Percentiles rank a stretch among this genome's conserved stretches.
phyloP scores from a whole-genome alignment of 2,797 vertebrate genomes.

The Siniperca obscura region DNA sequence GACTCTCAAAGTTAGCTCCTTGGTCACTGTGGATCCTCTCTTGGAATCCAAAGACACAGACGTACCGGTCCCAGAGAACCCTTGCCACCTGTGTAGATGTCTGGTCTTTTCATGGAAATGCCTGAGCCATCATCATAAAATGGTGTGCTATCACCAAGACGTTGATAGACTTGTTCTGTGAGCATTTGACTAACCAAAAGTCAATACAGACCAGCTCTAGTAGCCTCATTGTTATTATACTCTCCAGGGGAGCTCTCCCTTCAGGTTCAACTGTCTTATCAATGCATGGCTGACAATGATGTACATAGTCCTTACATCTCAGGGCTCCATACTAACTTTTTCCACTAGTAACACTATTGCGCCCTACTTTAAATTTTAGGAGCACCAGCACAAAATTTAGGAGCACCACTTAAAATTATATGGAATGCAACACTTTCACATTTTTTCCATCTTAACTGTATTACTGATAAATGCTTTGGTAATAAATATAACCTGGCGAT shows the following conservation, averaged over 20 bases:
- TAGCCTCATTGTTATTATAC: not conserved
- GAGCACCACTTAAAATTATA: too few species aligned
- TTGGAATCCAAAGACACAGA: constrained; percentile 13
- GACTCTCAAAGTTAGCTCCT: constrained; percentile 29
- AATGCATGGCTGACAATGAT: not conserved
- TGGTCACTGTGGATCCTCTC: constrained; percentile 32
- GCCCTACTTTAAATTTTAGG: too few species aligned
- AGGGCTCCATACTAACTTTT: too few species aligned
- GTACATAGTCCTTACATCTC: not conserved
- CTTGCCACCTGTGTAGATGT: not conserved
- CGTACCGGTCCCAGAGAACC: not conserved
- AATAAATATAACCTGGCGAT: too few species aligned
- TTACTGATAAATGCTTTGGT: too few species aligned
- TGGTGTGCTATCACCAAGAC: not conserved
- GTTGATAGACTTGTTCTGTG: not conserved
- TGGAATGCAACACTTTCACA: too few species aligned
- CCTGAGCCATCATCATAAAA: not conserved
- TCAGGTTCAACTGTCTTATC: not conserved
- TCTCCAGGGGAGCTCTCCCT: not conserved
- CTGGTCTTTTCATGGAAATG: not conserved
- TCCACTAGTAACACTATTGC: too few species aligned
- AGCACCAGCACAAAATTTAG: too few species aligned
- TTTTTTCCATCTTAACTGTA: too few species aligned
- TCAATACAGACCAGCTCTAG: not conserved
- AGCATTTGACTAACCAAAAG: constrained; percentile 6